phyloP scores from a whole-genome alignment of 2,888 invertebrate genomes.

The Pristionchus entomophagus region DNA sequence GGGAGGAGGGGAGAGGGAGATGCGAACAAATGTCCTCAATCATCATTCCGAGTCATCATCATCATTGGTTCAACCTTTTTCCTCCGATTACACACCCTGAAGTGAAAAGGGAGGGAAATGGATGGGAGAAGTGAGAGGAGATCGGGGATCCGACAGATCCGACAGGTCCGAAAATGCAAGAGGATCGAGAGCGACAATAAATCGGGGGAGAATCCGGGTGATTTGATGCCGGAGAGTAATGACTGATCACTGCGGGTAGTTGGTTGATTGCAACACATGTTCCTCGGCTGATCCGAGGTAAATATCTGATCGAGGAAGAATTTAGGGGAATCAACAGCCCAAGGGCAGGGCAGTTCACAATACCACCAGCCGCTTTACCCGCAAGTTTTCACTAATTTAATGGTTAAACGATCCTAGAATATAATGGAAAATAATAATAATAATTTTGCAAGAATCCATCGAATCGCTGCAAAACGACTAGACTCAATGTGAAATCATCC shows the following conservation, averaged over 20 bases:
- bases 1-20: background rate
- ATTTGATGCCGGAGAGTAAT: conserved; percentile 6
- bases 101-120: conserved; percentile 12
- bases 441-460: too few relatives aligned
- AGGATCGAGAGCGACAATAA: too few relatives aligned
- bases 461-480: background rate
- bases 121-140: background rate
- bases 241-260: conserved; percentile 20
- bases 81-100: conserved; percentile 9
- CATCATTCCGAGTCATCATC: conserved; percentile 43
- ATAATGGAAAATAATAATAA: too few relatives aligned
- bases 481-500: background rate
- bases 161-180: too few relatives aligned
- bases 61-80: conserved; percentile 17
- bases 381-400: too few relatives aligned
- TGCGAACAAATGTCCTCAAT: conserved; percentile 42
- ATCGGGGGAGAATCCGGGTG: background rate
- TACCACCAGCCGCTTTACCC: too few relatives aligned
- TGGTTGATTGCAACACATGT: conserved; percentile 29
- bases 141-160: conserved; percentile 9
- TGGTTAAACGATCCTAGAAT: too few relatives aligned
- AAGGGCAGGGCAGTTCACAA: background rate
- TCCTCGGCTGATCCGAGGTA: conserved; percentile 15
- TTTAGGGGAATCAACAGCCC: background rate
- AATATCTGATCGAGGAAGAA: conserved; percentile 26